phyloP scores from a whole-genome alignment of 2,113 vertebrate genomes.

The Butorides virescens region DNA sequence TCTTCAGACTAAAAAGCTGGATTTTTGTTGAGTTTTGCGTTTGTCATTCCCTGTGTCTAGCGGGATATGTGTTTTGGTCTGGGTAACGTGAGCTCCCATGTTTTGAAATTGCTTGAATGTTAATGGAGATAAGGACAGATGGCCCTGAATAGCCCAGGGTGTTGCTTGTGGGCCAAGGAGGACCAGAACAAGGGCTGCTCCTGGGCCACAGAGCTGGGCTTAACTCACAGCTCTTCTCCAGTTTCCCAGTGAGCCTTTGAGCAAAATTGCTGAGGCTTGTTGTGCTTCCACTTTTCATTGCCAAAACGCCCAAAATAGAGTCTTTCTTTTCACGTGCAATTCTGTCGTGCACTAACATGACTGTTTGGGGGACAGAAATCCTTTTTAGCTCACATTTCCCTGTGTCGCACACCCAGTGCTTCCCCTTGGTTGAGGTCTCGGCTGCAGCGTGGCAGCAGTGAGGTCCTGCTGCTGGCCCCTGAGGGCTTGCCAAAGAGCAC shows the following conservation, averaged over 20 bases:
- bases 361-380: neutral
- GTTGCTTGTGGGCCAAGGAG: fast-evolving
- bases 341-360: fast-evolving
- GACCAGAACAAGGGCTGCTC: neutral
- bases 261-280: neutral
- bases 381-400: fast-evolving
- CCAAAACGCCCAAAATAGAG: neutral
- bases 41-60: neutral
- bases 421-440: fast-evolving
- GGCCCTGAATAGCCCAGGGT: neutral
- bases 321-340: fast-evolving
- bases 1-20: neutral
- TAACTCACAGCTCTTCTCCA: neutral
- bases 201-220: neutral
- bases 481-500: fast-evolving
- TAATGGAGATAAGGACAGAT: neutral
- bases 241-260: fast-evolving
- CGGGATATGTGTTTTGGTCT: fast-evolving
- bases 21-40: neutral
- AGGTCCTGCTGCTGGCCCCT: neutral
- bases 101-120: neutral
- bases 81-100: fast-evolving
- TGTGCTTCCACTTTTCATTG: neutral
- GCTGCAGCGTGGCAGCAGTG: too few relatives aligned
- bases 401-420: fast-evolving